phyloP scores from a whole-genome alignment of 2,797 vertebrate genomes.

The Sebastiscus albofasciatus region DNA sequence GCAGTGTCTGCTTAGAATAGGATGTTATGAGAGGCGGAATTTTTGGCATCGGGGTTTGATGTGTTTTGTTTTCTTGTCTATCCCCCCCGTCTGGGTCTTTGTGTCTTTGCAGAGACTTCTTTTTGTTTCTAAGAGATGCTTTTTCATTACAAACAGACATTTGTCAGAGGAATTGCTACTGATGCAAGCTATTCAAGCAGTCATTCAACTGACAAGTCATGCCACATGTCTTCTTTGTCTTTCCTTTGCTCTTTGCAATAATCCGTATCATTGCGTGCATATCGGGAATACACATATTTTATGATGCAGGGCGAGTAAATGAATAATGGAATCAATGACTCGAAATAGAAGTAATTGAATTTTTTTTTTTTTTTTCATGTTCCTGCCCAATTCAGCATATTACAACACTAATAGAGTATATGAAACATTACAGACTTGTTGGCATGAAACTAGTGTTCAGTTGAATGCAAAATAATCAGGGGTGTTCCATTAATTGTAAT shows the following conservation, averaged over 20 bases:
- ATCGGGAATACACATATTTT: background rate
- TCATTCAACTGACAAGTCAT: slow-evolving; percentile 40
- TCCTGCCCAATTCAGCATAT: background rate
- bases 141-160: slow-evolving; percentile 47
- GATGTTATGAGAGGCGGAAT: slow-evolving; percentile 16
- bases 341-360: background rate
- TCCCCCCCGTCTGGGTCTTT: slow-evolving; percentile 33
- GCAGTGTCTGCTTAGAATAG: slow-evolving; percentile 40
- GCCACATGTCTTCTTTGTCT: slow-evolving; percentile 27
- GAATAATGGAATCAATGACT: slow-evolving; percentile 1
- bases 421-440: background rate
- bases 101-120: slow-evolving; percentile 30
- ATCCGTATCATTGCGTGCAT: background rate
- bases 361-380: background rate
- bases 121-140: slow-evolving; percentile 7
- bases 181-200: slow-evolving; percentile 30
- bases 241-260: background rate
- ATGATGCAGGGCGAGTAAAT: background rate
- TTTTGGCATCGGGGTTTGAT: slow-evolving; percentile 49
- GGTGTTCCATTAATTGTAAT: slow-evolving; percentile 18
- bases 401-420: background rate
- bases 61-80: slow-evolving; percentile 53
- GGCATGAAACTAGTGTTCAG: background rate
- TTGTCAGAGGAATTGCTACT: slow-evolving; percentile 42
- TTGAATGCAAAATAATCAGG: slow-evolving; percentile 21